phyloP scores from a whole-genome alignment of 2,113 vertebrate genomes.

The Otocyon megalotis region DNA sequence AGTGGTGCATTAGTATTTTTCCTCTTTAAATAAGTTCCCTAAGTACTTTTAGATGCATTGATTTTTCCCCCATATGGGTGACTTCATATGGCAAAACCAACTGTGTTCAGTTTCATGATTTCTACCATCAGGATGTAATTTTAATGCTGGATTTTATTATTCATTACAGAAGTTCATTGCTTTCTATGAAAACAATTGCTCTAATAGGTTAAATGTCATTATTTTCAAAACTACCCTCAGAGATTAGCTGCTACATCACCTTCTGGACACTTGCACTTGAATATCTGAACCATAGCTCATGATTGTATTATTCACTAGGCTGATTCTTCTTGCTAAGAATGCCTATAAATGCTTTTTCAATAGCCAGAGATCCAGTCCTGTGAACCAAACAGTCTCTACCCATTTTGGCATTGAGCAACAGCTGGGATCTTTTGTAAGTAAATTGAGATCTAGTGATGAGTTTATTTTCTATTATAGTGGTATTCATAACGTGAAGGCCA shows the following conservation, averaged over 20 bases:
- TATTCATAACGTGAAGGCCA: slow-evolving; percentile 53
- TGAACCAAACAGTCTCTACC: slow-evolving; percentile 59
- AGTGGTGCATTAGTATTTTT: neutral
- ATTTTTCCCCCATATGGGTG: neutral
- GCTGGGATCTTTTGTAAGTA: slow-evolving; percentile 75
- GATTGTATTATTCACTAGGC: slow-evolving; percentile 65
- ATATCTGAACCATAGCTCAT: slow-evolving; percentile 68
- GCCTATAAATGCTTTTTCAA: slow-evolving; percentile 75
- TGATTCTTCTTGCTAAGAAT: slow-evolving; percentile 71
- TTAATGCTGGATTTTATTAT: slow-evolving; percentile 66
- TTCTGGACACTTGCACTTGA: slow-evolving; percentile 71
- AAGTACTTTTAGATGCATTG: slow-evolving; percentile 42
- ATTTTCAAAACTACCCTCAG: slow-evolving; percentile 65
- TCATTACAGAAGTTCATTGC: slow-evolving; percentile 3
- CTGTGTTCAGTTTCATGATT: neutral
- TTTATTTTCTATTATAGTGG: slow-evolving; percentile 67
- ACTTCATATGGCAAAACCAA: neutral
- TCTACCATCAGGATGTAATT: neutral
- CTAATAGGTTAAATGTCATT: slow-evolving; percentile 72
- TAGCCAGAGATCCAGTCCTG: slow-evolving; percentile 51
- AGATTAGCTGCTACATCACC: slow-evolving; percentile 54
- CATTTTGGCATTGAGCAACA: slow-evolving; percentile 67
- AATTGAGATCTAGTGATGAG: slow-evolving; percentile 65
- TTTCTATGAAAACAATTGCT: slow-evolving; percentile 70
- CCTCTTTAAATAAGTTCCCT: slow-evolving; percentile 46